Evolutionary conservation across 1,140 invertebrate species (phyloP).

Genomic region (Coenobita brevimanus): DNA sequence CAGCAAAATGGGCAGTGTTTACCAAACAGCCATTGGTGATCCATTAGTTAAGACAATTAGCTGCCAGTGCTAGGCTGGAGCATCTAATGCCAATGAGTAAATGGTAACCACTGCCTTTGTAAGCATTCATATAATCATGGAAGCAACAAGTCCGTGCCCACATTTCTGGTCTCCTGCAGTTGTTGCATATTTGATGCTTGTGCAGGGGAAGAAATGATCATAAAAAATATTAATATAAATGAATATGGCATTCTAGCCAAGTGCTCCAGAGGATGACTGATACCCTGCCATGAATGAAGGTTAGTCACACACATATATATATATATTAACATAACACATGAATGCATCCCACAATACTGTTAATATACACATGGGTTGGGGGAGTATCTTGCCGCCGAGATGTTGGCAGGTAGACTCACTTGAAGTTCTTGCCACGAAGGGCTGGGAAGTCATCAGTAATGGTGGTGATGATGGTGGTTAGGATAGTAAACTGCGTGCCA

Average conservation of each 20-base stretch:
- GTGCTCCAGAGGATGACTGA: constrained; percentile 53
- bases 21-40: constrained; percentile 52
- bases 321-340: constrained; percentile 56
- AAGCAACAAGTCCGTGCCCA: constrained; percentile 40
- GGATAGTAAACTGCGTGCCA: constrained; percentile 83
- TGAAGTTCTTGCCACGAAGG: constrained; percentile 69
- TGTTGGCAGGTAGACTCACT: constrained; percentile 66
- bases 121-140: constrained; percentile 44
- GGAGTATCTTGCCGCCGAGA: constrained; percentile 27
- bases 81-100: constrained; percentile 39
- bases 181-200: constrained; percentile 64
- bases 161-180: constrained; percentile 65
- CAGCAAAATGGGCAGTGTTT: constrained; percentile 55
- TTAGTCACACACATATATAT: constrained; percentile 58
- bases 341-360: constrained; percentile 54
- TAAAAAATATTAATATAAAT: constrained; percentile 15
- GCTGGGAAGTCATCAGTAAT: constrained; percentile 70
- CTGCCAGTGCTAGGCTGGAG: constrained; percentile 47
- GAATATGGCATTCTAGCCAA: constrained; percentile 40
- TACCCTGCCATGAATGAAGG: constrained; percentile 65
- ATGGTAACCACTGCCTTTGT: constrained; percentile 58
- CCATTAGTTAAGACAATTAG: constrained; percentile 50
- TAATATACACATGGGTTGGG: constrained; percentile 53
- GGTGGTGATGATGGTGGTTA: constrained; percentile 70
- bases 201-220: constrained; percentile 59